Conservation (phyloP, 2,113 vertebrate genomes). For the Cyanoderma ruficeps region DNA sequence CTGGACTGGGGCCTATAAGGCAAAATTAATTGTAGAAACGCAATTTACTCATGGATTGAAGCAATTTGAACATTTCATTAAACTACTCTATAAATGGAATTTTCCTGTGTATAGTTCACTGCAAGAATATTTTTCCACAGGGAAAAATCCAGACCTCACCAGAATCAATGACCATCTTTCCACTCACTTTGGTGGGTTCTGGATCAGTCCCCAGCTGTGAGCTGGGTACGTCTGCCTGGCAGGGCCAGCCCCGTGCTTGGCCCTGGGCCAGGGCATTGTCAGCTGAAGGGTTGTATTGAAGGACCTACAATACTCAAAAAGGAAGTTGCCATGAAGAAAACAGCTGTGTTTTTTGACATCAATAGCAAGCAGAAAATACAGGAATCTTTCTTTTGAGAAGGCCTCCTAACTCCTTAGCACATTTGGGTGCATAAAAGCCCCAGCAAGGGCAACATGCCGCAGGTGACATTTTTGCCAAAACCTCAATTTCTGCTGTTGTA, state of each 20-base stretch:
- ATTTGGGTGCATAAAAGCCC: not conserved
- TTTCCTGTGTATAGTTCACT: not conserved
- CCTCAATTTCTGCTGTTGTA: not conserved
- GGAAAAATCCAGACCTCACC: not conserved
- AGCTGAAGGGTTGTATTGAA: not conserved
- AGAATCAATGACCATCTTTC: not conserved
- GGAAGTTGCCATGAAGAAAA: not conserved
- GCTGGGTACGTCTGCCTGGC: not conserved
- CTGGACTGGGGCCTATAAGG: constrained; percentile 21
- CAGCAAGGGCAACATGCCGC: not conserved
- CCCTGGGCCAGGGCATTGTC: not conserved
- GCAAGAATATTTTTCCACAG: not conserved
- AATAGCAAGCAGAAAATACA: not conserved
- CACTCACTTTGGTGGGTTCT: not conserved
- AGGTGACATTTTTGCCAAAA: not conserved
- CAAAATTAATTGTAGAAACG: constrained; percentile 8
- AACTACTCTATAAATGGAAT: not conserved
- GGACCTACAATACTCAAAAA: not conserved
- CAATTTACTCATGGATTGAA: constrained; percentile 3
- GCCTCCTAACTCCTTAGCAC: accelerated
- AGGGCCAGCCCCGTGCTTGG: accelerated
- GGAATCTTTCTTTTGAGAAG: not conserved
- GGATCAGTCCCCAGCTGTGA: not conserved
- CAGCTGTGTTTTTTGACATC: not conserved
- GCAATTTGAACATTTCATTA: constrained; percentile 25